Base-by-base conservation (phyloP, 64 coral and sea anemone species). In the Montipora foliosa region DNA sequence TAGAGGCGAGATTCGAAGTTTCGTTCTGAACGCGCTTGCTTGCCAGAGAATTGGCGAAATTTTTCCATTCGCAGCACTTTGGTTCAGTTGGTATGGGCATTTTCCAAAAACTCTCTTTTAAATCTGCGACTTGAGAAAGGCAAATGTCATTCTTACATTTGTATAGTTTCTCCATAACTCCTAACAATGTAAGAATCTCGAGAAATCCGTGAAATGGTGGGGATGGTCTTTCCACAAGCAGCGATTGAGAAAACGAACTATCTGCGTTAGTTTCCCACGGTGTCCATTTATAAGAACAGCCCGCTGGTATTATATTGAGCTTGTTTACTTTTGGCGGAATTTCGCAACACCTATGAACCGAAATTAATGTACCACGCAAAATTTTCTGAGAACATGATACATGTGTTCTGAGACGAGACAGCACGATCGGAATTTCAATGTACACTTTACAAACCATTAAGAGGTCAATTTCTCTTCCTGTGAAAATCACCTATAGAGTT, bases 161-260 rank as follows among this genome's bases (percentile, higher is more conserved):
- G 81, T 84, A 69, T 67, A 84, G 59, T 8, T 57, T 84, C 61
- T 67, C 81, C 81, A 84, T 84, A 44, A 44, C 20, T 64, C 19
- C 53, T 57, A 11, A 57, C 6, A 57, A 57, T 57, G 11, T 57
- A 12, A 2, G 0, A 12, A 52, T 79, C 6, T 25, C 5, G 24
- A 4, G 12, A 10, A 3, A 13, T 7, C 16, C 1, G 4, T n/a
- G 14, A 80, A 16, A 14, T 44, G 59, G 17, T 8, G 16, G 49
- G 8, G 15, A 17, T 79, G 8, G 5, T 79, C 14, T 79, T 6
- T 49, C 6, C 1, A 57, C 4, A 57, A 4, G 8, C 13, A 17
- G 16, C 12, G 17, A 68, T 13, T 13, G 16, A 68, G 12, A 12
- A 68, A 68, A 57, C 53, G 11, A 57, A 6, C 6, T 11, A 57